A percentile compares a stretch with the other conserved stretches of the same genome.
These are phyloP conservation scores for Branchellion lobata DNA, from an alignment of 2,888 invertebrate genomes.

Conservation along the genomic window DNA sequence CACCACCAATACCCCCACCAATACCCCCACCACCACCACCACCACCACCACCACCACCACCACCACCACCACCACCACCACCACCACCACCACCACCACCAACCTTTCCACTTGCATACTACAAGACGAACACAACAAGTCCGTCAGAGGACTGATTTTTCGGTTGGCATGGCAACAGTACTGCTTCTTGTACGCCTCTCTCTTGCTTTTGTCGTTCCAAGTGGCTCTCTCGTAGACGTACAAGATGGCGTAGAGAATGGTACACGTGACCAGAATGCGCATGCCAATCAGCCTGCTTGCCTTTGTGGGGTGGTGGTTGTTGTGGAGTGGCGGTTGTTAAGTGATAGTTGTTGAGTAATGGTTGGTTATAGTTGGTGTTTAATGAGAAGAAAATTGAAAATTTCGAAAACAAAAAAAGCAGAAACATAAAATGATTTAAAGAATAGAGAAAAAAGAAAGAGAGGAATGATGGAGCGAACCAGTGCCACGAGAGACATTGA, in stretches of 20 bases:
- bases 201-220: conserved; percentile 95
- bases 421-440: not conserved
- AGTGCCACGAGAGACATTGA: conserved; percentile 88
- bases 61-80: not conserved
- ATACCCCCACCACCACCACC: not conserved
- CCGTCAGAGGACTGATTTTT: conserved; percentile 75
- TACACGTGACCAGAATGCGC: conserved; percentile 85
- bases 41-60: not conserved
- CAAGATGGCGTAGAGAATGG: conserved; percentile 80
- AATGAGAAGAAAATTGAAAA: not conserved
- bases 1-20: not conserved
- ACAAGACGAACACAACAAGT: conserved; percentile 93
- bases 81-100: conserved; percentile 50
- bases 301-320: conserved; percentile 63
- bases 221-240: conserved; percentile 94
- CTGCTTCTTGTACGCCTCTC: conserved; percentile 88
- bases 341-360: not conserved
- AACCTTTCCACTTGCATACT: conserved; percentile 81
- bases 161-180: conserved; percentile 70
- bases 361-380: conserved; percentile 63
- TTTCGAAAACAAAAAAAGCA: not conserved
- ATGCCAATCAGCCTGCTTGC: conserved; percentile 94
- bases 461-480: conserved; percentile 67
- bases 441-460: not conserved
- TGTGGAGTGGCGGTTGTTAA: not conserved